phyloP scores from a whole-genome alignment of 2,888 invertebrate species.

The Conops quadrifasciatus region DNA sequence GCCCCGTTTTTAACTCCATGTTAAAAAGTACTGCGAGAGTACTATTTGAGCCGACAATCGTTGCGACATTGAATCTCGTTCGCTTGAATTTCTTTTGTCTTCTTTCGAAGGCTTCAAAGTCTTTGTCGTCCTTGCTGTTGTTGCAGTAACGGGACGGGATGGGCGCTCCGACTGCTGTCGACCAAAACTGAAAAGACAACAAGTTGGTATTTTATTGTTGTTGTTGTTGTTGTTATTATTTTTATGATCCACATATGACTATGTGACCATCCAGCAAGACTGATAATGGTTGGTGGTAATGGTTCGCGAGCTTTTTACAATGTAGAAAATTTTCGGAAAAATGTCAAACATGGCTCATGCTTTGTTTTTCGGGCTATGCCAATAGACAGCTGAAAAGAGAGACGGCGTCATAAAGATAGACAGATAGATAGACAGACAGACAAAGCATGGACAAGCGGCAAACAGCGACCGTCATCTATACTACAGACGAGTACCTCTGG shows the following conservation, averaged over 20 bases:
- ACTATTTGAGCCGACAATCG: slow-evolving; percentile 43
- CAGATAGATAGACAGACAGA: background rate
- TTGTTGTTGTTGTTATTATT: slow-evolving; percentile 6
- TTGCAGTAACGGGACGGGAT: background rate
- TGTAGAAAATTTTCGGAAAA: slow-evolving; percentile 29
- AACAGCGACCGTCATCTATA: too few relatives aligned
- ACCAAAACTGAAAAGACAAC: too few relatives aligned
- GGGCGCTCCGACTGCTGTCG: too few relatives aligned
- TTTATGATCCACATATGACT: slow-evolving; percentile 22
- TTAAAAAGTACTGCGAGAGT: too few relatives aligned
- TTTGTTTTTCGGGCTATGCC: slow-evolving; percentile 10
- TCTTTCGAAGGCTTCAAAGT: slow-evolving; percentile 44
- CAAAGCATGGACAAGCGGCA: background rate
- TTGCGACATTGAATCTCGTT: slow-evolving; percentile 31
- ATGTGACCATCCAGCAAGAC: background rate
- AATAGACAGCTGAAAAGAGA: slow-evolving; percentile 4
- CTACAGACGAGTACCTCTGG: background rate
- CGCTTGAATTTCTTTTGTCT: slow-evolving; percentile 48
- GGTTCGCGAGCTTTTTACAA: slow-evolving; percentile 7
- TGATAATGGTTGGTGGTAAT: background rate
- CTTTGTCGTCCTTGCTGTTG: background rate
- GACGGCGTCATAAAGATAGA: slow-evolving; percentile 14
- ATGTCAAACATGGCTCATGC: slow-evolving; percentile 28
- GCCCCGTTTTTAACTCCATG: background rate
- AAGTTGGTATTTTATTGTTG: background rate